Base-by-base conservation (phyloP, 2,113 vertebrate species). In the Pomatorhinus ruficollis region DNA sequence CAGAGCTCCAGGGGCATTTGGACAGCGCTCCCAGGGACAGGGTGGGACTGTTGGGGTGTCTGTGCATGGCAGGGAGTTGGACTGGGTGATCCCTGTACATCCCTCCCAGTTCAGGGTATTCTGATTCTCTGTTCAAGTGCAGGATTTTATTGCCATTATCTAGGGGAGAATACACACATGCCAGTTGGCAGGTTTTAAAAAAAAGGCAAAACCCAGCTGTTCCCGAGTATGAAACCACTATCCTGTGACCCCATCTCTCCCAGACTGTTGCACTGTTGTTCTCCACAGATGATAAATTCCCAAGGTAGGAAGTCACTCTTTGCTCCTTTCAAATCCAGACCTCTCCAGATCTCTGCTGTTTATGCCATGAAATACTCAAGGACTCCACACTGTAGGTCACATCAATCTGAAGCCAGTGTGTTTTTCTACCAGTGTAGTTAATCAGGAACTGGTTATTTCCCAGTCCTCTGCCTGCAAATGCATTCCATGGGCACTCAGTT, bases 261-360 rank as follows among this genome's bases (percentile, higher is more conserved):
- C 50, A 20, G 47, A 35, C n/a, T 40, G 44, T 28, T 66, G 82
- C 70, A 5, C n/a, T 61, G 16, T 18, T 89, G 18, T 82, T 92
- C 87, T 85, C 82, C 30, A 76, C 39, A 61, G 47, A 64, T 84
- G 72, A 95, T 84, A 71, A 44, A 87, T 81, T 53, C 52, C 77
- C 37, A 33, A 77, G 93, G 83, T 52, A 37, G 75, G 89, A 94
- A 90, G 76, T 95, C 91, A 54, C 71, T 83, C 91, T 77, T 94
- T 79, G 71, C 91, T 77, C 68, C 89, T 86, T 76, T 96, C 92
- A 91, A 39, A 83, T 74, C 57, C 68, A 95, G 89, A 84, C 85
- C 90, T 76, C 84, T 95, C 49, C 95, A 95, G 95, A 45, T 96
- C 64, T 96, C 93, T 93, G 88, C 28, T 97, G 88, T 33, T 96